Evolutionary conservation across 1,140 invertebrate genomes (phyloP).

Genomic region (Drosophila serrata): DNA sequence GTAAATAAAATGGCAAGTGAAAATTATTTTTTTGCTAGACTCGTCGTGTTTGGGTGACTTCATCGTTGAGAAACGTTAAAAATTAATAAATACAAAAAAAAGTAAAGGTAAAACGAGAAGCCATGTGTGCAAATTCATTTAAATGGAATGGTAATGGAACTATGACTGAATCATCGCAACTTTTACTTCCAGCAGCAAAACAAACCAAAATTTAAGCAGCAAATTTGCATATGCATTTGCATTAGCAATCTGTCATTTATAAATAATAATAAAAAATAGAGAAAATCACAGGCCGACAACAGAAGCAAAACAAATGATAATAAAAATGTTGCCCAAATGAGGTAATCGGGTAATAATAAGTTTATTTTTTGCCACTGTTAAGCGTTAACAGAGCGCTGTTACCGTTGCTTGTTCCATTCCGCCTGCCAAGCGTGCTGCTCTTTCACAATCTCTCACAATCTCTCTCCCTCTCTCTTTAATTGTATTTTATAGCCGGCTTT

Average conservation of each 20-base stretch:
- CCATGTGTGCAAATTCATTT: constrained; percentile 28
- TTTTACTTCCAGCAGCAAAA: constrained; percentile 21
- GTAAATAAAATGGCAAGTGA: constrained; percentile 49
- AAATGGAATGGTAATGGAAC: constrained; percentile 28
- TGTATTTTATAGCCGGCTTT: constrained; percentile 59
- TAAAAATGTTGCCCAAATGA: constrained; percentile 79
- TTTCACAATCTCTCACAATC: constrained; percentile 16
- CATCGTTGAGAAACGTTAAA: constrained; percentile 34
- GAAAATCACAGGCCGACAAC: constrained; percentile 34
- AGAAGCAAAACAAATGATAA: constrained; percentile 55
- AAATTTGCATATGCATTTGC: constrained; percentile 51
- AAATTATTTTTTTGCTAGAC: constrained; percentile 22
- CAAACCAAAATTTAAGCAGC: constrained; percentile 24
- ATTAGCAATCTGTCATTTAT: constrained; percentile 65
- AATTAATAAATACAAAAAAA: constrained; percentile 21
- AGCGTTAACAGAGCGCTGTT: constrained; percentile 55
- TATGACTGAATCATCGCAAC: constrained; percentile 27
- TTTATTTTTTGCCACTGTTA: constrained; percentile 63
- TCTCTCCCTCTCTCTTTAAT: constrained; percentile 25
- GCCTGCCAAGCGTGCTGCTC: constrained; percentile 7
- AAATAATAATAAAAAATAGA: constrained; percentile 15
- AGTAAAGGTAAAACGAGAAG: constrained; percentile 15
- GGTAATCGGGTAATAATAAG: constrained; percentile 85
- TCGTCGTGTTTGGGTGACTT: constrained; percentile 45
- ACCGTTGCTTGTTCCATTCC: constrained; percentile 31